Evolutionary conservation across 2,888 invertebrate genomes (phyloP).

Genomic region (Caradrina kadenii): DNA sequence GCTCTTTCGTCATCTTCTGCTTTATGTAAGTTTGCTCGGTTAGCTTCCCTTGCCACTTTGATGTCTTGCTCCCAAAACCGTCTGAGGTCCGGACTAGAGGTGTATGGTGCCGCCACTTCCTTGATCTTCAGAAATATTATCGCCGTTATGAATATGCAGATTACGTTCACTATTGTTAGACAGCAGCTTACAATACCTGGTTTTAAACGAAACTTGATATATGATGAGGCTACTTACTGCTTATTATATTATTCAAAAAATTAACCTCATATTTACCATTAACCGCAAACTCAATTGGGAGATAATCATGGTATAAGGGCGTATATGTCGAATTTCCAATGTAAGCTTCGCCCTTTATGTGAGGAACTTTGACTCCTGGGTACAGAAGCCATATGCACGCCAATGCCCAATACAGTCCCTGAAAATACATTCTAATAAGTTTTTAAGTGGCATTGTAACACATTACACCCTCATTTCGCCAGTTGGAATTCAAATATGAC

Average conservation of each 20-base stretch:
- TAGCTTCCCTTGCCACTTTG: slow-evolving; percentile 93
- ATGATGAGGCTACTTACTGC: neutral
- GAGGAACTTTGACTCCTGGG: slow-evolving; percentile 92
- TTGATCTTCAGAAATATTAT: slow-evolving; percentile 95
- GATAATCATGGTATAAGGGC: slow-evolving; percentile 93
- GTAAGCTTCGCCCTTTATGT: slow-evolving; percentile 92
- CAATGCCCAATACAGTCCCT: slow-evolving; percentile 94
- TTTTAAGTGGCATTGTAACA: no score
- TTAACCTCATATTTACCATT: slow-evolving; percentile 87
- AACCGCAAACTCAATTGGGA: slow-evolving; percentile 94
- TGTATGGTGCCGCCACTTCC: slow-evolving; percentile 95
- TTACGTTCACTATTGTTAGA: slow-evolving; percentile 95
- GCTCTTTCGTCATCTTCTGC: slow-evolving; percentile 89
- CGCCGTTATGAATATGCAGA: slow-evolving; percentile 95
- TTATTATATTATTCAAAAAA: neutral
- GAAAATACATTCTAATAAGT: no score
- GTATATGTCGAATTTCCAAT: slow-evolving; percentile 91
- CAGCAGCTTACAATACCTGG: slow-evolving; percentile 94
- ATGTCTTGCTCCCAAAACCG: slow-evolving; percentile 96
- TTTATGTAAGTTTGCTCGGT: slow-evolving; percentile 90
- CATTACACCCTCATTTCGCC: no score
- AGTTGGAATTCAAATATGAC: no score
- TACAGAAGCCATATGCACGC: slow-evolving; percentile 93
- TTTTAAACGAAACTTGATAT: slow-evolving; percentile 16
- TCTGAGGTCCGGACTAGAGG: slow-evolving; percentile 93